phyloP scores from a whole-genome alignment of 1,140 invertebrate species.

The Zaprionus tsacasi region DNA sequence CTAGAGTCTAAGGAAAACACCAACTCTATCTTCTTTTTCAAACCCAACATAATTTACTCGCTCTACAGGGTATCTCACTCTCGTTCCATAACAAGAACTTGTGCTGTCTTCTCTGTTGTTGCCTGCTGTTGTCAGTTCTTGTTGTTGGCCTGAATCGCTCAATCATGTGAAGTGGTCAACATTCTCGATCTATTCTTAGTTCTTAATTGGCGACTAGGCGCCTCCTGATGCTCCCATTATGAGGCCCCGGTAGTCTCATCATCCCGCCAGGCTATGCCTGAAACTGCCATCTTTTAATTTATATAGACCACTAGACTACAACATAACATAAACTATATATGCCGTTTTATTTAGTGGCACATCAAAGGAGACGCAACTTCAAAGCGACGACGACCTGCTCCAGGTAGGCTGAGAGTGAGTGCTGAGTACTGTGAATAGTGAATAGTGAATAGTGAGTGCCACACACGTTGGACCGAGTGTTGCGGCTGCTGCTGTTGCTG shows the following conservation, averaged over 20 bases:
- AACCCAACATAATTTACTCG: not conserved
- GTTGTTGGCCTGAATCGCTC: slow-evolving; percentile 72
- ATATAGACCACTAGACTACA: slow-evolving; percentile 2
- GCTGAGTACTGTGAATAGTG: not conserved
- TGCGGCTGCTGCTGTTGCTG: not conserved
- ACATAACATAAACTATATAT: slow-evolving; percentile 8
- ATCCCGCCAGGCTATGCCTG: not conserved
- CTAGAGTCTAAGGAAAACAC: too few species aligned
- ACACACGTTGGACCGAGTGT: slow-evolving; percentile 36
- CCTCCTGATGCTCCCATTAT: slow-evolving; percentile 63
- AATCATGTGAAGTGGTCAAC: slow-evolving; percentile 79
- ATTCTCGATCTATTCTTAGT: slow-evolving; percentile 38
- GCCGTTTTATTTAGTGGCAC: slow-evolving; percentile 23
- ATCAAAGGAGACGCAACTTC: slow-evolving; percentile 48
- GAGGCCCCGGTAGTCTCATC: slow-evolving; percentile 31
- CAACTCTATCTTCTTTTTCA: not conserved
- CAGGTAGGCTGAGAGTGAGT: slow-evolving; percentile 28
- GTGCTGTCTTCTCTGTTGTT: slow-evolving; percentile 5
- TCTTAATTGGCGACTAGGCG: slow-evolving; percentile 68
- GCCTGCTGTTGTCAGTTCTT: slow-evolving; percentile 16
- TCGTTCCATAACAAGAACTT: too few species aligned
- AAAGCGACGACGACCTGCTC: slow-evolving; percentile 28
- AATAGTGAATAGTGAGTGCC: slow-evolving; percentile 25
- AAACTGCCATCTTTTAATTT: slow-evolving; percentile 30
- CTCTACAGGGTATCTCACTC: slow-evolving; percentile 3